These are phyloP conservation scores for Microplitis mediator DNA, from an alignment of 1,140 invertebrate genomes.

Conservation along the genomic window DNA sequence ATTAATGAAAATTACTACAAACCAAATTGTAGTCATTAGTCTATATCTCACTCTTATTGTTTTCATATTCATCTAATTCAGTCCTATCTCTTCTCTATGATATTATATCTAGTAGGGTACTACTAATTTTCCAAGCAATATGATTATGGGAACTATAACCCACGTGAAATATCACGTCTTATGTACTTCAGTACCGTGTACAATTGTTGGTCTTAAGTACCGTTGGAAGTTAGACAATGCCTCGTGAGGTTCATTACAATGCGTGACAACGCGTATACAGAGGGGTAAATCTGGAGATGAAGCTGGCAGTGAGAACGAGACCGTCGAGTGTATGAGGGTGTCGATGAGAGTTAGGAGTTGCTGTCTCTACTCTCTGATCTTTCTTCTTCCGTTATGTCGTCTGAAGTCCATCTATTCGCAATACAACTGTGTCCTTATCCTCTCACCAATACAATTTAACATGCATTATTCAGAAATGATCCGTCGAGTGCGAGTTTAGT, in stretches of 20 bases:
- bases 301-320: background rate
- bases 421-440: background rate
- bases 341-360: background rate
- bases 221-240: conserved; percentile 44
- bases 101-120: too few relatives aligned
- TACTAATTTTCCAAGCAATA: background rate
- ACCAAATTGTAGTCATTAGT: too few relatives aligned
- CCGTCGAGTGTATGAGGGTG: background rate
- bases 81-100: too few relatives aligned
- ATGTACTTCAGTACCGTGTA: background rate
- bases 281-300: conserved; percentile 18
- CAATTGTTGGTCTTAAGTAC: conserved; percentile 38
- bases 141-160: background rate
- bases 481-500: background rate
- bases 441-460: background rate
- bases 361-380: background rate
- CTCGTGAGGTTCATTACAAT: conserved; percentile 32
- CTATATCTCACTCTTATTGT: too few relatives aligned
- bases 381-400: background rate
- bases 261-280: conserved; percentile 40
- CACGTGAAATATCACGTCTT: background rate
- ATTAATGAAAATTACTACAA: too few relatives aligned
- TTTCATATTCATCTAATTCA: too few relatives aligned
- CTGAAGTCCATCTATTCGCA: background rate
- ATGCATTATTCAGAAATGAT: background rate